Percentiles rank a stretch among this genome's conserved stretches.
These are phyloP conservation scores for Drosophila orena DNA, from an alignment of 1,140 invertebrate species.

Conservation along the genomic window DNA sequence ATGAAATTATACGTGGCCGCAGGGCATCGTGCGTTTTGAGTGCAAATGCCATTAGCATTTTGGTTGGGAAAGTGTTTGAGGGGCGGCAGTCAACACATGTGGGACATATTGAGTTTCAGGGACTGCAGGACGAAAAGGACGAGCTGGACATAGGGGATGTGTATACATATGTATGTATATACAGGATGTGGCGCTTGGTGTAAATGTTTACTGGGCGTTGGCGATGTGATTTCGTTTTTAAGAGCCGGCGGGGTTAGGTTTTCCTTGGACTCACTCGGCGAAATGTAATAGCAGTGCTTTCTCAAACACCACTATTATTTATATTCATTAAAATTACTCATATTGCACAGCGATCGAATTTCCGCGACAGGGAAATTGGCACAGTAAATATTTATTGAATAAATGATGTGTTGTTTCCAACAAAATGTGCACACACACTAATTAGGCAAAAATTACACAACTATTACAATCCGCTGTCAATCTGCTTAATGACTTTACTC, in stretches of 20 bases:
- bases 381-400: too few relatives aligned
- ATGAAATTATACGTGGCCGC: constrained; percentile 75
- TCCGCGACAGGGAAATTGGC: not conserved
- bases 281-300: not conserved
- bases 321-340: constrained; percentile 1
- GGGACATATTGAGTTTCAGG: constrained; percentile 71
- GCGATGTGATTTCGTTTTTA: constrained; percentile 66
- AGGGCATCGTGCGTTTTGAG: constrained; percentile 74
- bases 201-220: constrained; percentile 20
- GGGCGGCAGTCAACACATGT: constrained; percentile 55
- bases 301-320: not conserved
- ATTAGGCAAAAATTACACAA: not conserved
- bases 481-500: not conserved
- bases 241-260: constrained; percentile 49
- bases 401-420: not conserved
- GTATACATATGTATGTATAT: not conserved
- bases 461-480: not conserved
- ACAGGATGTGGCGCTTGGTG: not conserved
- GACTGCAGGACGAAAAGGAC: constrained; percentile 8
- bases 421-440: not conserved
- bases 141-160: not conserved
- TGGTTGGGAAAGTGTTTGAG: not conserved
- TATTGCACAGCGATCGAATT: not conserved
- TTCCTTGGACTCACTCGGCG: not conserved
- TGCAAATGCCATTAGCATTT: constrained; percentile 75